These are phyloP conservation scores for Acipenser transmontanus DNA, from an alignment of 2,797 vertebrate genomes.

Conservation along the genomic window DNA sequence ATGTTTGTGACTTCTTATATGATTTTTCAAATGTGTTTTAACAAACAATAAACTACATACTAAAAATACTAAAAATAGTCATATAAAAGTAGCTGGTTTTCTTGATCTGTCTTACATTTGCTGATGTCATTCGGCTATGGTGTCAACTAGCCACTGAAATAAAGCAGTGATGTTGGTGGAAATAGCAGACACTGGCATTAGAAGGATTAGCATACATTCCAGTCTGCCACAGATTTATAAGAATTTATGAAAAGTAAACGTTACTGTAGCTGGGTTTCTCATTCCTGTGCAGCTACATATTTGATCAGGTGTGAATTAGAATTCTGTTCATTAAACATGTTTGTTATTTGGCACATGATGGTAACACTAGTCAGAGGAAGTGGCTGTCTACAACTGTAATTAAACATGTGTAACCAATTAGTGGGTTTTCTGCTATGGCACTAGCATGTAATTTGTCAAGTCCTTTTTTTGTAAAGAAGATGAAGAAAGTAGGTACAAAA, in stretches of 20 bases:
- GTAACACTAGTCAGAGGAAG: constrained; percentile 79
- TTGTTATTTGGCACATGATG: constrained; percentile 74
- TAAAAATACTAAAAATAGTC: no score
- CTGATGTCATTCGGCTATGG: constrained; percentile 13
- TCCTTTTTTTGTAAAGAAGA: constrained; percentile 53
- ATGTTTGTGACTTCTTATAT: no score
- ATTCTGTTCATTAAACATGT: constrained; percentile 63
- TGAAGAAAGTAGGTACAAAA: constrained; percentile 63
- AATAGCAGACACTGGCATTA: constrained; percentile 21
- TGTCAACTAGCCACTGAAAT: constrained; percentile 38
- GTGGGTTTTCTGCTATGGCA: constrained; percentile 74
- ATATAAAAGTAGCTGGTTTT: constrained; percentile 1
- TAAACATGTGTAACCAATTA: constrained; percentile 98
- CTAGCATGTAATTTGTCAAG: constrained; percentile 83
- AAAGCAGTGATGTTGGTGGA: constrained; percentile 38
- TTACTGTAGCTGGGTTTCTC: constrained; percentile 43
- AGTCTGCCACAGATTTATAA: constrained; percentile 19
- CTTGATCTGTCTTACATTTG: constrained; percentile 24
- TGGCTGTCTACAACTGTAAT: constrained; percentile 88
- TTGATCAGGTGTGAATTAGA: constrained; percentile 86
- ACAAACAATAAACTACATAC: no score
- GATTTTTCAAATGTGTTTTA: no score
- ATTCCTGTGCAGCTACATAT: constrained; percentile 51
- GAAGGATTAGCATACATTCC: constrained; percentile 28
- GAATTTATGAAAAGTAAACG: constrained; percentile 36